phyloP scores from a whole-genome alignment of 2,113 vertebrate species.

The Ictalurus furcatus region DNA sequence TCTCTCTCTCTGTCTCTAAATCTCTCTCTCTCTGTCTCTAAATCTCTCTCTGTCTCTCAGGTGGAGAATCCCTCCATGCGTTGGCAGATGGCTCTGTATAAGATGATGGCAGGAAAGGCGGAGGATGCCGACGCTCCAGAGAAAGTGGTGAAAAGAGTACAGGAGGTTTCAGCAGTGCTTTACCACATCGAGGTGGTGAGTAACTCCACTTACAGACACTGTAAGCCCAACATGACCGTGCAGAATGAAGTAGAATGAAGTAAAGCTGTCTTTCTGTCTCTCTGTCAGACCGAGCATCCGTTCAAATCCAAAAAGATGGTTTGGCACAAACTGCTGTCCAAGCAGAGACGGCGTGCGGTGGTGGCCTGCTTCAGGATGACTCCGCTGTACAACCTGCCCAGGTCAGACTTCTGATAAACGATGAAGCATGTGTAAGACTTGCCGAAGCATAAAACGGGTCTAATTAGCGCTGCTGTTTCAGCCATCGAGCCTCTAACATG shows the following conservation, averaged over 20 bases:
- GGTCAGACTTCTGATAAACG: constrained; percentile 64
- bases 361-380: constrained; percentile 96
- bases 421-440: neutral
- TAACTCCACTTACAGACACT: neutral
- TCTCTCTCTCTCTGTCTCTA: neutral
- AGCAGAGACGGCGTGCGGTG: constrained; percentile 90
- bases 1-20: neutral
- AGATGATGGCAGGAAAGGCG: constrained; percentile 85
- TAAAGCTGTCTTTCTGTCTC: neutral
- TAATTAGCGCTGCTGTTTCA: constrained; percentile 55
- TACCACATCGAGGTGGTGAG: constrained; percentile 87
- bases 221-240: neutral
- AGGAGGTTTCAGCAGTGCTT: constrained; percentile 89
- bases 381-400: constrained; percentile 88
- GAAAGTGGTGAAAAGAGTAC: constrained; percentile 89
- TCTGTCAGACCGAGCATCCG: constrained; percentile 83
- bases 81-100: constrained; percentile 93
- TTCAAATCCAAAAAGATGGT: constrained; percentile 95
- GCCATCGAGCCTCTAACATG: constrained; percentile 92
- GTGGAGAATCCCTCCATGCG: constrained; percentile 89
- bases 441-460: neutral
- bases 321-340: constrained; percentile 93
- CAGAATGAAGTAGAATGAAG: neutral
- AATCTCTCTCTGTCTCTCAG: constrained; percentile 61
- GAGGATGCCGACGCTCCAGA: constrained; percentile 83